These are phyloP conservation scores for Eulacestoma nigropectus DNA, from an alignment of 2,113 vertebrate species.

Conservation along the genomic window DNA sequence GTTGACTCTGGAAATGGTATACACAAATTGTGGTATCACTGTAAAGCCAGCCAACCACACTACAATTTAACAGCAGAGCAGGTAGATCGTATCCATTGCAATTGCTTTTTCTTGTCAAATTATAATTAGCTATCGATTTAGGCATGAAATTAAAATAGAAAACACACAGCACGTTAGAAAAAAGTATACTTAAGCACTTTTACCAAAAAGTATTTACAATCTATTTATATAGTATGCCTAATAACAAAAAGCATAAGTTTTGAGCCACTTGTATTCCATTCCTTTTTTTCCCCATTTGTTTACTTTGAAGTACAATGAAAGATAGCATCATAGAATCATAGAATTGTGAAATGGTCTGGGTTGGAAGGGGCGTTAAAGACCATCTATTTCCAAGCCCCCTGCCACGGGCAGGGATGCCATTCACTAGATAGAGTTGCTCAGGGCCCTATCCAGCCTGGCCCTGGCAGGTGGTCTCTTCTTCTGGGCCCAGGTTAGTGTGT, in stretches of 20 bases:
- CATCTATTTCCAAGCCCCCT: background rate
- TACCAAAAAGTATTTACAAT: constrained; percentile 60
- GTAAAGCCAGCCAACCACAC: constrained; percentile 6
- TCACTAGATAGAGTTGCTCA: background rate
- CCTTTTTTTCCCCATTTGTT: background rate
- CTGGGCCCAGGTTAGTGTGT: background rate
- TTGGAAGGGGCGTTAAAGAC: background rate
- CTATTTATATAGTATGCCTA: constrained; percentile 48
- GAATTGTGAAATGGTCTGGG: background rate
- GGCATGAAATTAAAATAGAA: constrained; percentile 65
- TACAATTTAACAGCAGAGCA: constrained; percentile 43
- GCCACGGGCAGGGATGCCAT: background rate
- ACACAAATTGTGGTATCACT: constrained; percentile 6
- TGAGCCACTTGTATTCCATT: background rate
- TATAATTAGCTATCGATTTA: constrained; percentile 74
- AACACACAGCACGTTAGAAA: constrained; percentile 51
- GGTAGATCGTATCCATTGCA: constrained; percentile 41
- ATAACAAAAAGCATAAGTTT: constrained; percentile 26
- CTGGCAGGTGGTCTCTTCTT: background rate
- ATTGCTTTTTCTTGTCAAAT: constrained; percentile 61
- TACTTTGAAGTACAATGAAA: background rate
- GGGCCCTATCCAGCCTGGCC: background rate
- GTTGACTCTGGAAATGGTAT: background rate
- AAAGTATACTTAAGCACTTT: constrained; percentile 70
- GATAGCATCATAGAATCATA: background rate